Percentiles rank a stretch among this genome's conserved stretches.
phyloP scores from a whole-genome alignment of 37 sponge, comb jelly and placozoan species.

The Theonella swinhoei region DNA sequence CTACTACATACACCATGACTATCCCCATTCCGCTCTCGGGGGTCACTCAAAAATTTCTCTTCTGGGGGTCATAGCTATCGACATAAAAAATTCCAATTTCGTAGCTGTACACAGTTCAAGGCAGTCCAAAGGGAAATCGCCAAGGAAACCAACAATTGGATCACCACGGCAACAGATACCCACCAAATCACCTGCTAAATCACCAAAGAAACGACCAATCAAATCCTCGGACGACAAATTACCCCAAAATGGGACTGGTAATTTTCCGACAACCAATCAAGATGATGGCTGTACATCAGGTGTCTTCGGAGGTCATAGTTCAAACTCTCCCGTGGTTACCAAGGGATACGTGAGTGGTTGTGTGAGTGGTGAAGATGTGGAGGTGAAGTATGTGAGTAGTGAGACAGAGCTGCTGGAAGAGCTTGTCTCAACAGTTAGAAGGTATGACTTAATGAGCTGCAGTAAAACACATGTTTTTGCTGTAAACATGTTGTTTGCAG shows the following conservation, averaged over 20 bases:
- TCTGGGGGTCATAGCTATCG: constrained; percentile 29
- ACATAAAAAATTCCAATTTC: constrained; percentile 20
- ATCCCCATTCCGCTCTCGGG: constrained; percentile 18
- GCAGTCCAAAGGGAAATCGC: neutral
- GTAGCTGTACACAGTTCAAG: neutral
- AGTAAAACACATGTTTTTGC: neutral
- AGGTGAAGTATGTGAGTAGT: constrained; percentile 37
- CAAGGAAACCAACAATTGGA: too few relatives aligned
- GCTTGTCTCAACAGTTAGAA: constrained; percentile 52
- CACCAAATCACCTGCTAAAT: neutral
- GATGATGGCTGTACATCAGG: too few relatives aligned
- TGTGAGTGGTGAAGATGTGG: constrained; percentile 35
- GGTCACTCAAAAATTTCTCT: neutral
- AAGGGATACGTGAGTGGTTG: constrained; percentile 18
- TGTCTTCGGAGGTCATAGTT: neutral
- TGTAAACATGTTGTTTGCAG: constrained; percentile 9
- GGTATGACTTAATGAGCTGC: neutral
- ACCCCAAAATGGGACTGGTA: neutral
- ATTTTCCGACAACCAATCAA: too few relatives aligned
- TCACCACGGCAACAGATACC: neutral
- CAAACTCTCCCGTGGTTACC: neutral
- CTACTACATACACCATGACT: constrained; percentile 75
- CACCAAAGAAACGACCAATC: neutral
- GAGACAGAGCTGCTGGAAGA: constrained; percentile 68
- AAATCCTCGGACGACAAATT: neutral